Percentiles rank a stretch among this genome's conserved stretches.
These are phyloP conservation scores for Heterodera schachtii DNA, from an alignment of 1,140 invertebrate genomes.

Conservation along the genomic window DNA sequence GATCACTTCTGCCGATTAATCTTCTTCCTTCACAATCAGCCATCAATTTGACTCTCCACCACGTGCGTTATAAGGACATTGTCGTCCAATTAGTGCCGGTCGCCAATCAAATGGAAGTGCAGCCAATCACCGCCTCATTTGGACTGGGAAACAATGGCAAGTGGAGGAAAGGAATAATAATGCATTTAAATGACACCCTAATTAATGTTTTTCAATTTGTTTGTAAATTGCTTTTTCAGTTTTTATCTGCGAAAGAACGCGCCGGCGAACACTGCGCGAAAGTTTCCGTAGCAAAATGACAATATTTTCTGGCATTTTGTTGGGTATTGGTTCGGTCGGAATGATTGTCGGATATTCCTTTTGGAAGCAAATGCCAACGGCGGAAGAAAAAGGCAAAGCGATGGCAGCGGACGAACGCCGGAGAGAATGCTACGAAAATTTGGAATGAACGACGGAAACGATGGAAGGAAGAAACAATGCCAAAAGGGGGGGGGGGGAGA, in stretches of 20 bases:
- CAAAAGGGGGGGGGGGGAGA: no score
- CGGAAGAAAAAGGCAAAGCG: not conserved
- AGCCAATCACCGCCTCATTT: slow-evolving; percentile 26
- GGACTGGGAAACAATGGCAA: slow-evolving; percentile 33
- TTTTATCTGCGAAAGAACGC: slow-evolving; percentile 33
- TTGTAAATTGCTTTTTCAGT: slow-evolving; percentile 10
- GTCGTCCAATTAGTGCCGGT: slow-evolving; percentile 23
- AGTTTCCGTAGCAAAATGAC: slow-evolving; percentile 38
- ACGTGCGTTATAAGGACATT: slow-evolving; percentile 18
- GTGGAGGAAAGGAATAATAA: not conserved
- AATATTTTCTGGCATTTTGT: slow-evolving; percentile 33
- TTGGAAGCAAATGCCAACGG: slow-evolving; percentile 16
- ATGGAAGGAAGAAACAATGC: not conserved
- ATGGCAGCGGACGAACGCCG: not conserved
- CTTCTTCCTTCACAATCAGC: slow-evolving; percentile 1
- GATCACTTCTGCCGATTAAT: not conserved
- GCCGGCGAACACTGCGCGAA: slow-evolving; percentile 25
- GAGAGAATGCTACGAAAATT: not conserved
- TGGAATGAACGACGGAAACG: not conserved
- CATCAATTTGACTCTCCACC: slow-evolving; percentile 31
- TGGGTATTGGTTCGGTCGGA: slow-evolving; percentile 28
- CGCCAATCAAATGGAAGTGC: slow-evolving; percentile 24
- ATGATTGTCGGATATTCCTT: slow-evolving; percentile 30
- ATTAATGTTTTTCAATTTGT: no score
- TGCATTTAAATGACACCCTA: not conserved